A percentile compares a stretch with the other conserved stretches of the same genome.
Evolutionary conservation across 2,888 invertebrate species (phyloP).

Genomic region (Nasonia oneida): DNA sequence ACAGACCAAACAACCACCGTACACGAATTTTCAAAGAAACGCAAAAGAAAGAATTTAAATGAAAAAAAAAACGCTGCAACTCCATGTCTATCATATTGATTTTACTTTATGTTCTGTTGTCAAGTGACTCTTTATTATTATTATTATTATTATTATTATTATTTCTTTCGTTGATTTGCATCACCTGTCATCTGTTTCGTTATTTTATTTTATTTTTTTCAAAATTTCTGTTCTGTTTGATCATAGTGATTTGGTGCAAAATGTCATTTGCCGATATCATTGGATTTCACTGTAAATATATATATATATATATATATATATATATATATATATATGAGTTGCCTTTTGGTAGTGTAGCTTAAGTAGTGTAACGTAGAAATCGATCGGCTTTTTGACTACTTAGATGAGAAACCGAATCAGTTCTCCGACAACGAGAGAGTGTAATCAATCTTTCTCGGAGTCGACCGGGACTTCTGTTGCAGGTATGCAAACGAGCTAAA

Average conservation of each 20-base stretch:
- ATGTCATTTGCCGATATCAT: constrained; percentile 40
- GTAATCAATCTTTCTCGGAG: constrained; percentile 42
- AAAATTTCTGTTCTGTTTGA: constrained; percentile 54
- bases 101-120: constrained; percentile 14
- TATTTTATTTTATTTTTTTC: constrained; percentile 67
- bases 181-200: constrained; percentile 61
- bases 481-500: constrained; percentile 43
- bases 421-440: constrained; percentile 19
- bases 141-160: background rate
- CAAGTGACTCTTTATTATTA: constrained; percentile 13
- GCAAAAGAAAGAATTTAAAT: constrained; percentile 23
- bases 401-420: constrained; percentile 14
- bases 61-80: constrained; percentile 48
- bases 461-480: constrained; percentile 34
- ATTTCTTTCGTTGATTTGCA: constrained; percentile 3
- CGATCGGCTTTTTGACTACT: constrained; percentile 35
- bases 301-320: background rate
- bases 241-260: constrained; percentile 63
- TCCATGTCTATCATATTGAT: constrained; percentile 51
- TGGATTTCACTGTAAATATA: constrained; percentile 36
- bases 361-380: constrained; percentile 55
- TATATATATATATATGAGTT: constrained; percentile 48
- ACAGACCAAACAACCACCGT: constrained; percentile 35
- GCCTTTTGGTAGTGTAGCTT: constrained; percentile 55
- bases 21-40: constrained; percentile 21